Evolutionary conservation across 1,140 invertebrate species (phyloP).

Genomic region (Saccostrea echinata): DNA sequence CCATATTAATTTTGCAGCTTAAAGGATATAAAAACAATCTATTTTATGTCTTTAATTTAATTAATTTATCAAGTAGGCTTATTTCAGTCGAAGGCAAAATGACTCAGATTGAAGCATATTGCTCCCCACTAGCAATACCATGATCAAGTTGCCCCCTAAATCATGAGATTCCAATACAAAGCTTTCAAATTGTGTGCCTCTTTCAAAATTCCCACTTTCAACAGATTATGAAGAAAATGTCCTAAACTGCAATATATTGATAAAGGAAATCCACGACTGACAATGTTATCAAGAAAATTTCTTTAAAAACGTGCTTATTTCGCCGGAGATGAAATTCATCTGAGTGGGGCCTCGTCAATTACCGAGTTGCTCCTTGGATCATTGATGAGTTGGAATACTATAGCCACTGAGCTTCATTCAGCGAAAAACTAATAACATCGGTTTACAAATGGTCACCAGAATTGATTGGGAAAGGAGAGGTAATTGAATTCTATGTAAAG

Average conservation of each 20-base stretch:
- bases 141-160: neutral
- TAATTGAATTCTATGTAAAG: constrained; percentile 17
- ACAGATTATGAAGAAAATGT: neutral
- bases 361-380: neutral
- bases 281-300: neutral
- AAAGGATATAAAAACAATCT: too few relatives aligned
- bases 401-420: neutral
- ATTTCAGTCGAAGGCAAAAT: neutral
- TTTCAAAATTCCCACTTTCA: neutral
- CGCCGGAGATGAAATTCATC: constrained; percentile 26
- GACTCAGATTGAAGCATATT: neutral
- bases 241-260: constrained; percentile 17
- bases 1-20: too few relatives aligned
- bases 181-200: neutral
- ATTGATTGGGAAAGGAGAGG: neutral
- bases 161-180: neutral
- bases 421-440: neutral
- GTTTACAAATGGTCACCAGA: neutral
- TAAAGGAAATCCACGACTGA: neutral
- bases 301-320: neutral
- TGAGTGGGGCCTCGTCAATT: constrained; percentile 2
- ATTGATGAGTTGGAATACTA: neutral
- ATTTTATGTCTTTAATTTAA: constrained; percentile 3
- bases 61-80: neutral
- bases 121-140: neutral